phyloP scores from a whole-genome alignment of 1,140 invertebrate species.

The Lasaia peninsularis region DNA sequence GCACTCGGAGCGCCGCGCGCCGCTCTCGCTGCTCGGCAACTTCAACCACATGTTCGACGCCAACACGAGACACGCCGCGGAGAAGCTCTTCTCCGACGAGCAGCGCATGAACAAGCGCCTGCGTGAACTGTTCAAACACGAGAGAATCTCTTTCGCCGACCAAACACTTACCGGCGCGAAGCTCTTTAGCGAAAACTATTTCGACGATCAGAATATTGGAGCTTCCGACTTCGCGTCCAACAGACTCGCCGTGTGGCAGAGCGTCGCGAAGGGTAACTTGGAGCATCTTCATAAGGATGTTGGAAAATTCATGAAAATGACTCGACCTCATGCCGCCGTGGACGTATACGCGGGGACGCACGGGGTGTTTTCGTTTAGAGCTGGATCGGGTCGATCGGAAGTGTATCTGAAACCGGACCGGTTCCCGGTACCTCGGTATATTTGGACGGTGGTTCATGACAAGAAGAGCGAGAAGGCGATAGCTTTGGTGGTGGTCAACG shows the following conservation, averaged over 20 bases:
- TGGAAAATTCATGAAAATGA: constrained; percentile 31
- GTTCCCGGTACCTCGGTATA: constrained; percentile 59
- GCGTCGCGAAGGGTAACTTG: constrained; percentile 60
- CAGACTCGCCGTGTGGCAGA: constrained; percentile 52
- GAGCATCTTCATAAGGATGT: constrained; percentile 55
- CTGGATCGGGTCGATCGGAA: constrained; percentile 20
- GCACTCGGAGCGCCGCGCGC: constrained; percentile 37
- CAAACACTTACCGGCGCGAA: constrained; percentile 46
- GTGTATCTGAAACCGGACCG: constrained; percentile 43
- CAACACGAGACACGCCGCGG: constrained; percentile 50
- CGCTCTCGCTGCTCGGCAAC: constrained; percentile 63
- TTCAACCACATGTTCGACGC: constrained; percentile 70
- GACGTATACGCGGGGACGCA: constrained; percentile 58
- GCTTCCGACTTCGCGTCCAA: constrained; percentile 63
- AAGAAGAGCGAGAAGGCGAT: constrained; percentile 29
- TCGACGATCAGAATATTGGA: constrained; percentile 59
- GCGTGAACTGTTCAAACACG: constrained; percentile 48
- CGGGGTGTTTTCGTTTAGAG: constrained; percentile 39
- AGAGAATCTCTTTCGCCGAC: constrained; percentile 44
- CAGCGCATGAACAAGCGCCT: constrained; percentile 46
- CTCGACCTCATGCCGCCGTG: constrained; percentile 29
- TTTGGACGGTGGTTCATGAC: constrained; percentile 58
- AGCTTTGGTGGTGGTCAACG: constrained; percentile 57
- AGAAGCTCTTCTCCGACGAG: constrained; percentile 60
- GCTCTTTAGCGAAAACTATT: constrained; percentile 51